Evolutionary conservation across 2,888 invertebrate species (phyloP), one percentile per base, ranked within the genome.

Genomic region (Mesochorus sp.): DNA sequence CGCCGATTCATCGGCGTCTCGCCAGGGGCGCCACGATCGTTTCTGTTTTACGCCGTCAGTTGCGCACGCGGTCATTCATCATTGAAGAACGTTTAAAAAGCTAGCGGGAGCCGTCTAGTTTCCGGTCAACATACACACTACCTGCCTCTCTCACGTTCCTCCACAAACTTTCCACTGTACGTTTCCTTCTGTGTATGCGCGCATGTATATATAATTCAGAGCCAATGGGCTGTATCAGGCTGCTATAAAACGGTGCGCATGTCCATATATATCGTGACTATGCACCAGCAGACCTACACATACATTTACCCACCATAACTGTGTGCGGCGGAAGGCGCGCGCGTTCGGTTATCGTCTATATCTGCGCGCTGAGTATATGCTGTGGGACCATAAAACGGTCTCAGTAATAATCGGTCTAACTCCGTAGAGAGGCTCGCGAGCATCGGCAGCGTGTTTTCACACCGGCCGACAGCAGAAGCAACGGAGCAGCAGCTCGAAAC

Each of bases 331-430:
- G 70, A 74, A 78, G 78, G 64, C 67, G 53, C 47, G n/a, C n/a
- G 61, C 59, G 37, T 78, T 62, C 53, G 73, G 59, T 39, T 49
- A 71, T 53, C 73, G 76, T 73, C 62, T 73, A 61, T 70, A 42
- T 37, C n/a, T n/a, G n/a, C n/a, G 21, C 51, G 19, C 28, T 51
- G 74, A 74, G 70, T 78, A 81, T 81, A 80, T 51, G 82, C 73
- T 78, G 64, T 62, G 75, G 49, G 49, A n/a, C 55, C 77, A 72
- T 82, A 82, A 82, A 82, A 77, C 64, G 61, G 59, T 51, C 57
- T 75, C 62, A 73, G 81, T 76, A 81, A 82, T 82, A 82, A 82
- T 81, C 77, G 80, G 55, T 66, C 72, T 47, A 64, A 76, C 19
- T 64, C 57, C 66, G 1, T 51, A 28, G 5, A 42, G 44, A 28